These are phyloP conservation scores for Steinernema feltiae DNA, from an alignment of 1,140 invertebrate species.

Conservation along the genomic window DNA sequence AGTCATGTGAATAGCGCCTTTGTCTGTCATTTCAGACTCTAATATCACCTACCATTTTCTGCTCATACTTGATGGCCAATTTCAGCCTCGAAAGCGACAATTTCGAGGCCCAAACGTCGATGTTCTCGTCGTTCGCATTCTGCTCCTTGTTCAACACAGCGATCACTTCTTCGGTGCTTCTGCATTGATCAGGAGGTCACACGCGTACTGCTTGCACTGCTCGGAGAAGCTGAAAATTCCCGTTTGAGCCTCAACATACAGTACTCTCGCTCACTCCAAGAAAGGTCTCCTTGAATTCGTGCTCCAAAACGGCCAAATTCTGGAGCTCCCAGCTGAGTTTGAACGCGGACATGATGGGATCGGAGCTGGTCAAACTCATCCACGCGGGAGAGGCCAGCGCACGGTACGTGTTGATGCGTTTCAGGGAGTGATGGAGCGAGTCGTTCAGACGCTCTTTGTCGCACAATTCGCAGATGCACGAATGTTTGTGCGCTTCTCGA, in stretches of 20 bases:
- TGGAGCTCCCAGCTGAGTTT: constrained; percentile 75
- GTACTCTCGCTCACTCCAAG: constrained; percentile 18
- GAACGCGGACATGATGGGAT: constrained; percentile 77
- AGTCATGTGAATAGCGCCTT: background rate
- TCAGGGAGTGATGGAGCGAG: constrained; percentile 76
- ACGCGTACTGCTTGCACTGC: constrained; percentile 76
- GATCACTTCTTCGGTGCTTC: constrained; percentile 72
- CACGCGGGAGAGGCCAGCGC: constrained; percentile 82
- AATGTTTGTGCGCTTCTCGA: constrained; percentile 56
- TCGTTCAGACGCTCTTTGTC: constrained; percentile 59
- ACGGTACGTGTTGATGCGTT: constrained; percentile 81
- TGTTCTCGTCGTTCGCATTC: constrained; percentile 69
- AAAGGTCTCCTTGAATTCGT: constrained; percentile 62
- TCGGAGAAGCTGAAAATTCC: constrained; percentile 66
- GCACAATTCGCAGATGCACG: constrained; percentile 61
- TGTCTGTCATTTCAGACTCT: background rate
- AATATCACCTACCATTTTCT: constrained; percentile 71
- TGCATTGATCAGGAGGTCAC: constrained; percentile 75
- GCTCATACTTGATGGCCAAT: constrained; percentile 86
- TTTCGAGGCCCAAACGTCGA: constrained; percentile 71
- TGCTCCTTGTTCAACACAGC: constrained; percentile 56
- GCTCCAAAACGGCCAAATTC: constrained; percentile 71
- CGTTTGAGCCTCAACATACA: too few relatives aligned
- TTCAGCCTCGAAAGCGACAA: constrained; percentile 78
- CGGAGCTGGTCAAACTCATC: constrained; percentile 71